Base-by-base conservation (phyloP, 2,113 vertebrate species). In the Tragelaphus imberbis region DNA sequence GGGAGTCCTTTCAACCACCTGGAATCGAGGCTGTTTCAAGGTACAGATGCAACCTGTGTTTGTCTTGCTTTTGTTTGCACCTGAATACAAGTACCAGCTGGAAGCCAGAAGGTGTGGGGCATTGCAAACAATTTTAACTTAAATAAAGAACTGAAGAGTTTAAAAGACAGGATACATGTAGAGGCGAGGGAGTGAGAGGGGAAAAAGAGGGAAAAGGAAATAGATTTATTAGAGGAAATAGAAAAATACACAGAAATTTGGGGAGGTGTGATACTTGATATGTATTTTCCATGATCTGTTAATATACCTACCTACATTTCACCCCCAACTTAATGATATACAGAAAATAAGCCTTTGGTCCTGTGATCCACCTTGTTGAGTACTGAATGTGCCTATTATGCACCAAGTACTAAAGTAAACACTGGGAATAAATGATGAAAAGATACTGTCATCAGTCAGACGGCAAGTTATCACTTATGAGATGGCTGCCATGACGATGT, bases 61-160 rank as follows among this genome's bases (percentile, higher is more conserved):
- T 97, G 94, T 84, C 95, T 96, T 91, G 93, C 96, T 97, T 98
- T 94, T 97, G 95, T 98, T 92, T 85, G 89, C 80, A 82, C 58
- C 91, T 88, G 58, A 95, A 95, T 88, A 90, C 79, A 84, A 71
- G 65, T 68, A 84, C 95, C 96, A 96, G 93, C 88, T 98, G 98
- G 97, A 91, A 97, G 95, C 81, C 94, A 96, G 79, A 90, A 95
- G 95, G 93, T 86, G 94, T 94, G 84, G 88, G 85, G 88, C 55
- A 88, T 13, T 93, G 89, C 95, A 92, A 97, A 97, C 89, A 95
- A 55, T 90, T 96, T 55, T 93, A 95, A 87, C 90, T 91, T 96
- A 94, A 93, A 94, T 88, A 94, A 91, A 93, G 47, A 92, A 86
- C 58, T 11, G 61, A 93, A 96, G 97, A 87, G 84, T 98, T 93